Evolutionary conservation across 2,113 vertebrate species (phyloP), one percentile per base, ranked within the genome.

Genomic region (Sula dactylatra): DNA sequence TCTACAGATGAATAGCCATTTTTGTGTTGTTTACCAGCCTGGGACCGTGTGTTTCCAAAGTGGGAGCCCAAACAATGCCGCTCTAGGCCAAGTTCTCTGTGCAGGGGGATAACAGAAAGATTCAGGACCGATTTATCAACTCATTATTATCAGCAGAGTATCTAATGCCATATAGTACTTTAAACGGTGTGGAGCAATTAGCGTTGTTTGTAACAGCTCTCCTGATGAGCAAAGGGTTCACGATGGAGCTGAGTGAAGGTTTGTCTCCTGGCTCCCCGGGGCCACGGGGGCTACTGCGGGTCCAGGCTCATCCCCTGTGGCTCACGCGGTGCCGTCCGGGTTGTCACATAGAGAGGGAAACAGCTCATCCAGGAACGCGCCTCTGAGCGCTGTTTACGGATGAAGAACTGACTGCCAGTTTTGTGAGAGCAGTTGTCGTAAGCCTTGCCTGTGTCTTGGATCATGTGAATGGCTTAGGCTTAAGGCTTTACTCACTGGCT

Each of bases 181-280:
- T 9, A 25, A 44, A 25, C 15, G 40, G 10, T 16, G 45, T 17
- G 64, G 47, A 40, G 16, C 65, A 47, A 10, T 42, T 78, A 18
- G 21, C 42, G 25, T 5, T 61, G 64, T 52, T 36, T 55, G 31
- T 4, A 49, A 15, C 16, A 17, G 47, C 29, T 70, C 65, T n/a
- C 16, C 13, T 65, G 16, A 31, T 25, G 31, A 31, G 13, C n/a
- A 26, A 36, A 26, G 86, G 20, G 5, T 49, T 56, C 25, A 16
- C 1, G 4, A 7, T 16, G 24, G 66, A 55, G 49, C 16, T 0
- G 3, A 42, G n/a, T 10, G 31, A 20, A 9, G 17, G 38, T 15
- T 31, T 31, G 25, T 34, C 31, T 58, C 42, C 31, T 24, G 42
- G 40, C 11, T 56, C 38, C 54, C 19, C 8, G 7, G 16, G 25